These are phyloP conservation scores for Chrysolina americana DNA, from an alignment of 2,888 invertebrate genomes.

Conservation along the genomic window DNA sequence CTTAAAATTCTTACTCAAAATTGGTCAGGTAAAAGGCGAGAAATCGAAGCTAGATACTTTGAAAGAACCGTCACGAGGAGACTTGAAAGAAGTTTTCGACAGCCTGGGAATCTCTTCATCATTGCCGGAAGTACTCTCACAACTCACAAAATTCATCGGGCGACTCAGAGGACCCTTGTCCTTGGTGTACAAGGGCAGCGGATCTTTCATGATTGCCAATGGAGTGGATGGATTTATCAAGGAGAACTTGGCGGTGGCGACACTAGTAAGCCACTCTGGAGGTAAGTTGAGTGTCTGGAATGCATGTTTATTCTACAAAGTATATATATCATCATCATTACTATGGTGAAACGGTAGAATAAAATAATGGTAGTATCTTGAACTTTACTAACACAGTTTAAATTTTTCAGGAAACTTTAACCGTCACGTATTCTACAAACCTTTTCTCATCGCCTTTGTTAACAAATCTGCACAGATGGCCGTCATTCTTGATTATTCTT, in stretches of 20 bases:
- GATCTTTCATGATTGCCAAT: slow-evolving; percentile 25
- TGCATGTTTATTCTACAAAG: background rate
- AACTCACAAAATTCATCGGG: background rate
- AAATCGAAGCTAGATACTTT: slow-evolving; percentile 5
- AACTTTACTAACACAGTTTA: too few species aligned
- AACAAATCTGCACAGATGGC: slow-evolving; percentile 28
- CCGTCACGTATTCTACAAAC: background rate
- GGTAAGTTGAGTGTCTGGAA: slow-evolving; percentile 15
- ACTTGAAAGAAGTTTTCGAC: slow-evolving; percentile 16
- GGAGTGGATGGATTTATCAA: slow-evolving; percentile 24
- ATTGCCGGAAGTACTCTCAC: background rate
- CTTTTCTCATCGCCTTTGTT: slow-evolving; percentile 22
- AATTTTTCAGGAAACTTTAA: background rate
- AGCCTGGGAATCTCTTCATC: slow-evolving; percentile 1
- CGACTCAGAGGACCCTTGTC: slow-evolving; percentile 23
- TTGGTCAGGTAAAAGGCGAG: slow-evolving; percentile 29
- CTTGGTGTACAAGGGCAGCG: slow-evolving; percentile 30
- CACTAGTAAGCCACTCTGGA: slow-evolving; percentile 18
- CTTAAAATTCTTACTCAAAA: slow-evolving; percentile 6
- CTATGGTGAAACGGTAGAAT: too few species aligned
- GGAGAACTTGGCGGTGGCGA: slow-evolving; percentile 30
- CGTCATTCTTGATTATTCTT: slow-evolving; percentile 25
- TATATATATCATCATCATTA: too few species aligned
- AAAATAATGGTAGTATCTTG: too few species aligned
- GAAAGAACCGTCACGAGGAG: background rate